Evolutionary conservation across 2,797 vertebrate species (phyloP), one percentile per base, ranked within the genome.

Genomic region (Acanthis flammea): DNA sequence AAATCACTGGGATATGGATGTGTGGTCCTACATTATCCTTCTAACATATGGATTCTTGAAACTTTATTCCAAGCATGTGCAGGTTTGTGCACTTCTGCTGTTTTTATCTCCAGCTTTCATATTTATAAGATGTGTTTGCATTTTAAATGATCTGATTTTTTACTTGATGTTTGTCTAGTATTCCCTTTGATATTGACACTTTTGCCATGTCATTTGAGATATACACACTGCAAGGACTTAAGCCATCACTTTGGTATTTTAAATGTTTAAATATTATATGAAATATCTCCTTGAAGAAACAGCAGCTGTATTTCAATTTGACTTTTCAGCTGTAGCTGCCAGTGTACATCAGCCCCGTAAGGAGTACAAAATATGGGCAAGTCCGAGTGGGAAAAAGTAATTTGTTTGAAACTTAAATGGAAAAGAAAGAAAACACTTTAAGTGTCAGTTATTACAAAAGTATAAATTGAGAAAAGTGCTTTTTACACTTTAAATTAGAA

Each of bases 111-210:
- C 37, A 47, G 28, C 14, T 83, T 94, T 80, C 75, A 58, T n/a
- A 31, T 53, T 62, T 76, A 62, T 39, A 88, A 90, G 48, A 45
- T 5, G 2, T 54, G 16, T 85, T 87, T 95, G 58, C 24, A 93
- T 94, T 82, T 93, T 95, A 94, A 92, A 94, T 90, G 4, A 77
- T 84, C 74, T 81, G 48, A 67, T 94, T 92, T 94, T 95, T 91
- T 54, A 76, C 70, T 87, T 78, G 42, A 55, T 0, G 0, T 82
- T 90, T 92, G 10, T 62, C 86, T 90, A n/a, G 10, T 78, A 91
- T 76, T 91, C 81, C 86, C 68, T 96, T 92, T 91, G 79, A 75
- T 89, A 67, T 53, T 3, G 3, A 83, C 41, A 76, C 28, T 86
- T 92, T 67, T 55, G 31, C 27, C 68, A 30, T 85, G n/a, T 47